Evolutionary conservation across 1,140 invertebrate genomes (phyloP), one percentile per base, ranked within the genome.

Genomic region (Stegodyphus dumicola): DNA sequence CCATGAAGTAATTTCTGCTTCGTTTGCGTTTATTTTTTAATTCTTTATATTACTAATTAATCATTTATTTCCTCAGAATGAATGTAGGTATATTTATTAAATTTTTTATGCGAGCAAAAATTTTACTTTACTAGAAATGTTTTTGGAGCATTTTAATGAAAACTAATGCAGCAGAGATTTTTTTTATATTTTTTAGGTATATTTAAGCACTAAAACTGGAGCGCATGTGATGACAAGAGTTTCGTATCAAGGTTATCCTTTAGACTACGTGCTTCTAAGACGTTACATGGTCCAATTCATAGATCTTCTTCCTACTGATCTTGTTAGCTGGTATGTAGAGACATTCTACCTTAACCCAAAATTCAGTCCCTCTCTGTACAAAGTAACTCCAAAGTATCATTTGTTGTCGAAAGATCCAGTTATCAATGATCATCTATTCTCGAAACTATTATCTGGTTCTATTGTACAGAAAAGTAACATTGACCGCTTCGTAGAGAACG

Each of bases 391-490:
- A 9, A 11, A 69, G 33, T 69, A 69, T 17, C 66, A n/a, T 9
- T 11, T 69, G 33, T n/a, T 69, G 7, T 69, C 11, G 3, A n/a
- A 48, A 69, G 92, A 93, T 88, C 91, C 92, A 10, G 9, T 15
- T 60, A 15, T 60, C 15, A 60, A 60, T 15, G 56, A 60, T 15
- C 5, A 60, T 15, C 87, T 93, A 7, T 90, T 92, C 7, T 91
- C 92, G 85, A 89, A 91, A 10, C 89, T 93, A 11, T 88, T 91
- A 79, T 90, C 87, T 48, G 92, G 92, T 7, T 87, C 89, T 13
- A 89, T 93, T 52, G 89, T 88, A 7, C 87, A 91, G 67, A 90
- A 91, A 87, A 88, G 89, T 49, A 89, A 91, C 79, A 89, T 91
- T 9, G 87, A 90, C 13, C 69, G 77, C 17, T 89, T 91, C 81